Base-by-base conservation (phyloP, 2,113 vertebrate species). In the Speoplatyrhinus poulsoni region DNA sequence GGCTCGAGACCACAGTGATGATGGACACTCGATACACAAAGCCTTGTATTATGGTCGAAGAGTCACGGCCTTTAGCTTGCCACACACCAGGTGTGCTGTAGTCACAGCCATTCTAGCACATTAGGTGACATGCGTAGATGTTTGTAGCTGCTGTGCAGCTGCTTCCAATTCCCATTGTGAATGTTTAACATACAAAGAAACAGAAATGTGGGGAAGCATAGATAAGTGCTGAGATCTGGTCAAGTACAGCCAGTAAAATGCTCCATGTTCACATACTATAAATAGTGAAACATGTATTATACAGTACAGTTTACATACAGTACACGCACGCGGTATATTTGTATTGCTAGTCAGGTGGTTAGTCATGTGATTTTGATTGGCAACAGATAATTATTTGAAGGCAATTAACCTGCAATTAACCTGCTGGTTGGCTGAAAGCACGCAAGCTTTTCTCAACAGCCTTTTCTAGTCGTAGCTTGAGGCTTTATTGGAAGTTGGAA, bases 21-120 rank as follows among this genome's bases (percentile, higher is more conserved):
- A 89, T 80, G 87, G 89, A 90, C 83, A 85, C 75, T 79, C 41
- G 65, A 89, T 85, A 88, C 80, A 88, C 82, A 92, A 90, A 90
- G 90, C 81, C 60, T 46, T 64, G 80, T 67, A 86, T 88, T 90
- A 86, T 90, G 82, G 79, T 82, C 70, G 54, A 62, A 69, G 33
- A 81, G 62, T 49, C 69, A 69, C 46, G 77, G 78, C 79, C 82
- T 85, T 80, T 62, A 73, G 76, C 81, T 77, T 72, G 65, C 81
- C 81, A 83, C 77, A 76, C 84, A 69, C 86, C 92, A 90, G 91
- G 88, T 91, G 90, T 84, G 79, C 84, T 83, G 84, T 73, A 77
- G 79, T 81, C 75, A 79, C 61, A 82, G 77, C 82, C 62, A 50
- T 66, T 77, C 78, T 77, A 79, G 81, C 65, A 83, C 76, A 87